phyloP scores from a whole-genome alignment of 2,797 vertebrate species.

The Austrolebias charrua region DNA sequence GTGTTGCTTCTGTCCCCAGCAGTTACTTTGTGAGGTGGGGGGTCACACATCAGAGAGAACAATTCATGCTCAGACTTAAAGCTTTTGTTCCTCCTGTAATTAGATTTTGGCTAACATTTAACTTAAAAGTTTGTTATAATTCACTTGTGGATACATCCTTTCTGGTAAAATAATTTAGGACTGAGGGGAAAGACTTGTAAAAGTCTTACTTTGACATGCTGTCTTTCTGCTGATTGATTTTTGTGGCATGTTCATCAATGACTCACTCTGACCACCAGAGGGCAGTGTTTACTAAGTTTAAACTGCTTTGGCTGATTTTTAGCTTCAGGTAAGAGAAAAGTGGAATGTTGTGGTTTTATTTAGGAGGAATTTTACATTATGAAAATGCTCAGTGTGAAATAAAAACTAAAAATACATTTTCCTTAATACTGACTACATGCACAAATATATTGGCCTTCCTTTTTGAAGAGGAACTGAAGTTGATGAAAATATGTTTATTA shows the following conservation, averaged over 20 bases:
- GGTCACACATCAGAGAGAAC: too few species aligned
- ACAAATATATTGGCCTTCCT: too few species aligned
- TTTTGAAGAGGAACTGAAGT: too few species aligned
- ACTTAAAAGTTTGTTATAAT: neutral
- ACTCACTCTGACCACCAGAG: conserved; percentile 62
- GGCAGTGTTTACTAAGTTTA: conserved; percentile 67
- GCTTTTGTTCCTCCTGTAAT: too few species aligned
- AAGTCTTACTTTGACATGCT: too few species aligned
- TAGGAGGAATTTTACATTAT: neutral
- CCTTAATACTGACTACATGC: neutral
- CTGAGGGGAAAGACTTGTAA: too few species aligned
- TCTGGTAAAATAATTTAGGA: neutral
- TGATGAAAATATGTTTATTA: too few species aligned
- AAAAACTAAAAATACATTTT: neutral
- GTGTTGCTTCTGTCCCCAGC: too few species aligned
- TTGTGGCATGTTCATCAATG: neutral
- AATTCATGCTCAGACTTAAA: too few species aligned
- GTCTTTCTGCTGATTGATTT: neutral
- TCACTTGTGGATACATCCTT: neutral
- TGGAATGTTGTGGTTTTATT: conserved; percentile 3
- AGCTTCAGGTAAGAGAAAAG: conserved; percentile 6
- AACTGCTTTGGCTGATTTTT: neutral
- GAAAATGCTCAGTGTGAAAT: neutral
- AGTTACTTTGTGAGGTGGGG: too few species aligned
- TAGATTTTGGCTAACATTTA: too few species aligned